Percentiles rank a stretch among this genome's conserved stretches.
phyloP scores from a whole-genome alignment of 2,113 vertebrate genomes.

The Tiliqua scincoides region DNA sequence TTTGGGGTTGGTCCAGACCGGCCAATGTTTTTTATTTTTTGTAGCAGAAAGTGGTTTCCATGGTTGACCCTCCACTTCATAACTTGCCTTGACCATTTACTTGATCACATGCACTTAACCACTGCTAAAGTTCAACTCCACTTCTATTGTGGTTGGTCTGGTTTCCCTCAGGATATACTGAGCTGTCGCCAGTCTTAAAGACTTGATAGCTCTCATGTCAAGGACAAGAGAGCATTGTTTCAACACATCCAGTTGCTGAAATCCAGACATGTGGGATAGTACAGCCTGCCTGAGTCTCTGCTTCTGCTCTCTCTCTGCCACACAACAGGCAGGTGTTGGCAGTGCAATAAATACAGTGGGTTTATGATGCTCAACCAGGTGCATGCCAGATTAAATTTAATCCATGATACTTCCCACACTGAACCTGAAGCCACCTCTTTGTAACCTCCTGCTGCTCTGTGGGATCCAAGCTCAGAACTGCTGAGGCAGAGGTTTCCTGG shows the following conservation, averaged over 20 bases:
- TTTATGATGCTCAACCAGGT: neutral
- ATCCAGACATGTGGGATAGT: neutral
- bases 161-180: neutral
- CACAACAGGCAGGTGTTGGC: neutral
- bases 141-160: too few species aligned
- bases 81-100: too few species aligned
- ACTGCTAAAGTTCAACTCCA: too few species aligned
- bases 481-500: neutral
- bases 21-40: neutral
- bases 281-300: neutral
- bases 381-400: neutral
- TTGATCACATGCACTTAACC: too few species aligned
- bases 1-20: constrained; percentile 26
- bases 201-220: neutral
- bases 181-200: neutral
- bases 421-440: neutral
- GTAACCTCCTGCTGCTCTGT: neutral
- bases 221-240: neutral
- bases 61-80: too few species aligned
- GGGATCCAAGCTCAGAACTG: neutral
- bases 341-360: neutral
- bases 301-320: too few species aligned
- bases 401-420: neutral
- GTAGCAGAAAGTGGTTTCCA: neutral
- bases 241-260: neutral